Percentiles rank a stretch among this genome's conserved stretches.
Conservation (phyloP, 2,888 invertebrate genomes). For the Tetrapedia diversipes region DNA sequence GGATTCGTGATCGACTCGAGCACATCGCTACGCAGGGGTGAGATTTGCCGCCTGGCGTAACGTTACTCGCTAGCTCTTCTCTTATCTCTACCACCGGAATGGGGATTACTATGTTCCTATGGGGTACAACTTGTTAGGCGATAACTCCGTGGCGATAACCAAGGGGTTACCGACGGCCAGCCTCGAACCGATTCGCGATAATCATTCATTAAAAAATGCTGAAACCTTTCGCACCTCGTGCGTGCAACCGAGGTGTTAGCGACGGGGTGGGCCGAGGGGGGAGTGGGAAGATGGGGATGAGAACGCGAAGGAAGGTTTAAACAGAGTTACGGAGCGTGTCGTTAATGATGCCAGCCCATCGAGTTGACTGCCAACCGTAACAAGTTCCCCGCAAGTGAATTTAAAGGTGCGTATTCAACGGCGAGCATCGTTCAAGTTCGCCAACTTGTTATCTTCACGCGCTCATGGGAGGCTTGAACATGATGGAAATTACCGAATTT, state of each 20-base stretch:
- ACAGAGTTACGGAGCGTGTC: conserved; percentile 49
- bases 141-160: conserved; percentile 64
- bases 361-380: conserved; percentile 39
- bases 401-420: no score
- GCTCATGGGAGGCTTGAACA: no score
- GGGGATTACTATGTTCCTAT: conserved; percentile 67
- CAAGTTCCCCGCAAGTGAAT: conserved; percentile 49
- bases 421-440: no score
- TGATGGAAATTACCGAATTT: no score
- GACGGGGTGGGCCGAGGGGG: not conserved
- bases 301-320: conserved; percentile 14
- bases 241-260: not conserved
- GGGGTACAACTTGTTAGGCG: conserved; percentile 69
- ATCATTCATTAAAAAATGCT: conserved; percentile 65
- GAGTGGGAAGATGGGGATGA: not conserved
- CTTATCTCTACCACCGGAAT: conserved; percentile 65
- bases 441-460: no score
- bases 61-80: conserved; percentile 46
- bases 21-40: conserved; percentile 49
- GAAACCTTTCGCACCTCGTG: conserved; percentile 52
- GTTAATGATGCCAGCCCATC: conserved; percentile 50
- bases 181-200: conserved; percentile 62
- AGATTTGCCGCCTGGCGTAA: conserved; percentile 54
- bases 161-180: conserved; percentile 52
- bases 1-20: conserved; percentile 24